Evolutionary conservation across 2,888 invertebrate species (phyloP), one percentile per base, ranked within the genome.

Genomic region (Apodemia duryi): DNA sequence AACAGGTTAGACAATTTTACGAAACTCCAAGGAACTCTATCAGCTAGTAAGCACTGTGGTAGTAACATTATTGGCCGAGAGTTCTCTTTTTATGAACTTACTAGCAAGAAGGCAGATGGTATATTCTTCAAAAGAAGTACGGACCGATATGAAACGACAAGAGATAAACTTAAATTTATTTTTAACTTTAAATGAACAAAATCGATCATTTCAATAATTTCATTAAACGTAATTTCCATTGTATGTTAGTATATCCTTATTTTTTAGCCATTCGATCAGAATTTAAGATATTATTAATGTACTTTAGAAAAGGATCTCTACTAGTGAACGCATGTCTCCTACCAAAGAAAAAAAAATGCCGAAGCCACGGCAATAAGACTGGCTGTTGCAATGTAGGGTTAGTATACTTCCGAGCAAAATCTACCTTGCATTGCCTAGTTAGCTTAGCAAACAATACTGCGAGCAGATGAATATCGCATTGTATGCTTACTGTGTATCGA

Each of bases 321-420:
- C 57, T 57, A 57, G 57, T 57, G 57, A 57, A 57, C 32, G 57
- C 57, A 57, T 57, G 57, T 28, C 29, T 57, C 57, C 57, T 29
- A 57, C 57, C 29, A 57, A 57, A 57, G 57, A 32, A 57, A 57
- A 57, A 57, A 29, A 57, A 57, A 57, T 57, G 57, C 13, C 57
- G 57, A 29, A 57, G 13, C 57, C 57, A 57, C 57, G 29, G 29
- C 57, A 57, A 32, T 57, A 29, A 57, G 32, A 32, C 57, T 6
- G 57, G 32, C 57, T 57, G 57, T 57, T 57, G 57, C 57, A 32
- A 57, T 29, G 29, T 32, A 57, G 57, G 57, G 57, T 57, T 57
- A 57, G 57, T 57, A 57, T 57, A 49, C 49, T 49, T 49, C 49
- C 49, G 49, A 49, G 49, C 49, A 49, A 49, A 49, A 49, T 49